phyloP scores from a whole-genome alignment of 2,797 vertebrate genomes.

The Malurus leucopterus region DNA sequence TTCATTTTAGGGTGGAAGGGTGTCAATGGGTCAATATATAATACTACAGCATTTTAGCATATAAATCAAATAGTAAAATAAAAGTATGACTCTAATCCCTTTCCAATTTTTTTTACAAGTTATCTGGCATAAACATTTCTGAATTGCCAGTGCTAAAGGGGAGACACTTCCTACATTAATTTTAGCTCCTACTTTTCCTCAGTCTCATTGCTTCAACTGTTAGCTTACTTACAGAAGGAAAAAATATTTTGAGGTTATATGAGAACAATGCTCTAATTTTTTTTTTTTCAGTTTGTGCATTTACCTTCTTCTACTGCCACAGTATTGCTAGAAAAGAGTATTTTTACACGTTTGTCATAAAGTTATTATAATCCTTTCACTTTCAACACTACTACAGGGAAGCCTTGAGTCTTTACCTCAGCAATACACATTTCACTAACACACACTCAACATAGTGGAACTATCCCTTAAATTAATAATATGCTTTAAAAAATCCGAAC shows the following conservation, averaged over 20 bases:
- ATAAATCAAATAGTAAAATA: background rate
- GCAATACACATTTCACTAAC: background rate
- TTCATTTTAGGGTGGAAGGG: background rate
- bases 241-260: background rate
- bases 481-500: background rate
- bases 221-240: background rate
- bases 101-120: background rate
- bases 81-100: background rate
- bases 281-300: background rate
- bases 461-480: background rate
- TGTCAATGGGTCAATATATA: background rate
- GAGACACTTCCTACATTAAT: background rate
- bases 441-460: background rate
- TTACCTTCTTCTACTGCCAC: background rate
- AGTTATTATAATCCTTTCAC: background rate
- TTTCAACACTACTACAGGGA: background rate
- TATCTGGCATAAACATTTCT: background rate
- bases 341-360: background rate
- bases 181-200: background rate
- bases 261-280: background rate
- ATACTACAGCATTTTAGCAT: background rate
- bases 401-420: background rate
- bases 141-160: background rate
- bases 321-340: background rate
- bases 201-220: background rate